phyloP scores from a whole-genome alignment of 2,888 invertebrate genomes.

The Chirona hameri region DNA sequence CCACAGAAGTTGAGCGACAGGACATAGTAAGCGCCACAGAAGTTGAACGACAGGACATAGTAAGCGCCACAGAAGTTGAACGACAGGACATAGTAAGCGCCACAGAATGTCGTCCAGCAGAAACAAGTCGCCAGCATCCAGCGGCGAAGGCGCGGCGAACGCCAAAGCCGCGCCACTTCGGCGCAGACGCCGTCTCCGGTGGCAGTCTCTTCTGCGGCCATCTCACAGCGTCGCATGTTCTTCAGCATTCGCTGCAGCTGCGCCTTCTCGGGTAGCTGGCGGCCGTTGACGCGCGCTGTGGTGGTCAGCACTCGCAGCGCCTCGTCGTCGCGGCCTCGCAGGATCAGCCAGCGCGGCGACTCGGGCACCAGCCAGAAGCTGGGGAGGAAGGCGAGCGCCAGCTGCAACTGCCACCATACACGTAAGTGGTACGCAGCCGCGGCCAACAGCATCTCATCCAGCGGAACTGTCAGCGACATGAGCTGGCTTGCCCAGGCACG shows the following conservation, averaged over 20 bases:
- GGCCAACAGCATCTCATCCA: conserved; percentile 63
- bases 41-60: too few species aligned
- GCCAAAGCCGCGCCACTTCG: conserved; percentile 56
- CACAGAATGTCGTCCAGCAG: neutral
- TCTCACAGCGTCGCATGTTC: neutral
- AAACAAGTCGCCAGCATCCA: neutral
- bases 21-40: too few species aligned
- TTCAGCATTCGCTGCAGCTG: conserved; percentile 33
- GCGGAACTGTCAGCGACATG: conserved; percentile 66
- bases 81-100: neutral
- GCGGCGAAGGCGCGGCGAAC: conserved; percentile 63
- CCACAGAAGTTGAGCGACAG: too few species aligned
- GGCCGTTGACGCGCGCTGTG: conserved; percentile 56
- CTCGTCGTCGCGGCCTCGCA: conserved; percentile 60
- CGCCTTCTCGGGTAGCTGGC: conserved; percentile 33
- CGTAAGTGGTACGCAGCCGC: conserved; percentile 64
- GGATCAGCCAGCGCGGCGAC: conserved; percentile 72
- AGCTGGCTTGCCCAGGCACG: conserved; percentile 59
- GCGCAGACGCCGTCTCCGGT: too few species aligned
- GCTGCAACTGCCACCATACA: conserved; percentile 64
- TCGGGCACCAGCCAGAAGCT: too few species aligned
- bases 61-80: too few species aligned
- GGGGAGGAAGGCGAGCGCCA: conserved; percentile 58
- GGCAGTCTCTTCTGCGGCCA: neutral
- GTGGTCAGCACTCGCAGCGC: conserved; percentile 60